Percentiles rank a stretch among this genome's conserved stretches.
Conservation (phyloP, 2,113 vertebrate genomes). For the Paramisgurnus dabryanus region DNA sequence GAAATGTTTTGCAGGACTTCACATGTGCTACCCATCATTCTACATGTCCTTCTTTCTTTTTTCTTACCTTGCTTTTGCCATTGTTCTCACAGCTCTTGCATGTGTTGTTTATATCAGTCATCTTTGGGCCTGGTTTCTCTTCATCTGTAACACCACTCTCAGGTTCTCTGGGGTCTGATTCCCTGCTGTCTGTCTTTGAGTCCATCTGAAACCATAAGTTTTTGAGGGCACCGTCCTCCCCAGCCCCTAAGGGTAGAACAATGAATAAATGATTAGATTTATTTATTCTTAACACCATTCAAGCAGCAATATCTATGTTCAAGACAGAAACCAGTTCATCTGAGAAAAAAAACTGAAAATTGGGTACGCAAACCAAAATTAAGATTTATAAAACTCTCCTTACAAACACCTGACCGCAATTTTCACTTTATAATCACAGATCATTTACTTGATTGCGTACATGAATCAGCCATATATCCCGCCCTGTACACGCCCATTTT, state of each 20-base stretch:
- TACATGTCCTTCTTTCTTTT: not conserved
- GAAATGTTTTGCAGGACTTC: not conserved
- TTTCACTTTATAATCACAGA: too few species aligned
- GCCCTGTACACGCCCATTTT: too few species aligned
- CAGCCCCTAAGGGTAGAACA: conserved; percentile 53
- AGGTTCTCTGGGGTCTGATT: conserved; percentile 31
- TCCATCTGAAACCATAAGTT: conserved; percentile 40
- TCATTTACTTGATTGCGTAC: too few species aligned
- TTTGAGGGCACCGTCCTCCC: conserved; percentile 35
- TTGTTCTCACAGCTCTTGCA: conserved; percentile 13
- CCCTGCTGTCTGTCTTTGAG: conserved; percentile 16
- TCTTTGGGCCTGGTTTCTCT: conserved; percentile 7
- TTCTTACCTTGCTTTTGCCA: conserved; percentile 41
- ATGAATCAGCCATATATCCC: too few species aligned
- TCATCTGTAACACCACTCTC: conserved; percentile 9
- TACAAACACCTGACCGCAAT: too few species aligned
- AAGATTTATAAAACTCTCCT: too few species aligned
- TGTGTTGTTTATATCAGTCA: conserved; percentile 9
- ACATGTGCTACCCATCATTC: not conserved
- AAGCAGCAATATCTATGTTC: too few species aligned
- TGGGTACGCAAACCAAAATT: too few species aligned
- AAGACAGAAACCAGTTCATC: too few species aligned
- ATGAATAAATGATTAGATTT: conserved; percentile 20
- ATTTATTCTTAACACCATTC: not conserved
- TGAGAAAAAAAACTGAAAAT: too few species aligned